Conservation (phyloP, 2,113 vertebrate genomes). For the Elgaria multicarinata region DNA sequence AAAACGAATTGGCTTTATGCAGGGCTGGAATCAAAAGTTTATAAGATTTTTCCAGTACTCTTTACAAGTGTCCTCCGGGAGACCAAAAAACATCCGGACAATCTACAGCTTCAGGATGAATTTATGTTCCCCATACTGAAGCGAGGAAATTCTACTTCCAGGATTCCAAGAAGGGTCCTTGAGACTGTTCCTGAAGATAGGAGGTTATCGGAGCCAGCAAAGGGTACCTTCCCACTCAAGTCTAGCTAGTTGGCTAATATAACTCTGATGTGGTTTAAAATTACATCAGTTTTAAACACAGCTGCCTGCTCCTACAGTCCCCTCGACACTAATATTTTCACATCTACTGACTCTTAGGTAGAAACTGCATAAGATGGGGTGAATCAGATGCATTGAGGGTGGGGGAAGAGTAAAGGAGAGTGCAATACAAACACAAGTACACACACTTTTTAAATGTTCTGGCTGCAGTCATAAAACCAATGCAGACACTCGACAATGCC, state of each 20-base stretch:
- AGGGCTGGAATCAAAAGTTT: neutral
- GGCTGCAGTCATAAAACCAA: neutral
- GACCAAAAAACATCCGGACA: neutral
- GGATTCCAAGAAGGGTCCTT: neutral
- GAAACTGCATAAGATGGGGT: neutral
- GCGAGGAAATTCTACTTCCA: neutral
- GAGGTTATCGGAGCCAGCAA: neutral
- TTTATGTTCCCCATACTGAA: neutral
- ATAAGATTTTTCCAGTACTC: neutral
- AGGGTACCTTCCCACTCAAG: neutral
- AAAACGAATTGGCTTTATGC: neutral
- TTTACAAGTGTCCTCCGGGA: neutral
- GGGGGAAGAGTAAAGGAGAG: neutral
- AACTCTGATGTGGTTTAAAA: neutral
- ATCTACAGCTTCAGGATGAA: neutral
- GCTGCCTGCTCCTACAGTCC: conserved; percentile 2
- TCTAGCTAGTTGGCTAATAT: rapidly evolving
- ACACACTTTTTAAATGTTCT: rapidly evolving
- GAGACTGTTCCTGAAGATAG: neutral
- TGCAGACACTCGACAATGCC: neutral
- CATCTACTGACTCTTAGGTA: conserved; percentile 2
- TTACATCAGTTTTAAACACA: conserved; percentile 1
- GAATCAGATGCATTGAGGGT: neutral
- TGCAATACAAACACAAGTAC: rapidly evolving
- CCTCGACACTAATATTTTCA: neutral